Percentiles rank a stretch among this genome's conserved stretches.
Evolutionary conservation across 2,113 vertebrate genomes (phyloP).

Genomic region (Paracanthobrama guichenoti): DNA sequence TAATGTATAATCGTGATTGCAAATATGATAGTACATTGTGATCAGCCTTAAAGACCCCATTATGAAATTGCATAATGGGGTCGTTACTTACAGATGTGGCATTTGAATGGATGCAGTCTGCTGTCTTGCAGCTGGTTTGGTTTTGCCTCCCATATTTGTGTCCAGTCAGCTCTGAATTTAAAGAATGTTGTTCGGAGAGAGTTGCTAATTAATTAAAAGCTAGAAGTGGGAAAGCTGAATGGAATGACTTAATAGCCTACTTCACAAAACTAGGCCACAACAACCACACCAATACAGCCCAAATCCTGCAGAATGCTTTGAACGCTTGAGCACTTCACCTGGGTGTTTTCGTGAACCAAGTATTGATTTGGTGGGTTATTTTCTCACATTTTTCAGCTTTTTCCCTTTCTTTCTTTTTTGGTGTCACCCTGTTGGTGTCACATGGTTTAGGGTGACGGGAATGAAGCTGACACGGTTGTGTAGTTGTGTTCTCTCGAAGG

Average conservation of each 20-base stretch:
- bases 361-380: background rate
- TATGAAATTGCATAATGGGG: background rate
- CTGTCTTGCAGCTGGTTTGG: background rate
- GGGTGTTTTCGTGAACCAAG: background rate
- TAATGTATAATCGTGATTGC: conserved; percentile 14
- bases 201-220: conserved; percentile 29
- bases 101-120: background rate
- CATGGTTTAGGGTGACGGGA: conserved; percentile 4
- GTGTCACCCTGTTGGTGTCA: conserved; percentile 23
- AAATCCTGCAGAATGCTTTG: background rate
- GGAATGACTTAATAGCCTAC: conserved; percentile 19
- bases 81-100: background rate
- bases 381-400: background rate
- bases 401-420: background rate
- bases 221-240: conserved; percentile 18
- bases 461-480: conserved; percentile 36
- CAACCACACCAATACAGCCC: background rate
- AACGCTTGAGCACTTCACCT: background rate
- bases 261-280: conserved; percentile 26
- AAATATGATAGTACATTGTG: background rate
- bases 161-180: conserved; percentile 13
- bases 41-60: conserved; percentile 6
- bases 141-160: background rate
- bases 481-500: conserved; percentile 1
- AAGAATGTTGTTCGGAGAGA: conserved; percentile 17